Evolutionary conservation across 2,113 vertebrate genomes (phyloP), one percentile per base, ranked within the genome.

Genomic region (Synodontis membranacea): DNA sequence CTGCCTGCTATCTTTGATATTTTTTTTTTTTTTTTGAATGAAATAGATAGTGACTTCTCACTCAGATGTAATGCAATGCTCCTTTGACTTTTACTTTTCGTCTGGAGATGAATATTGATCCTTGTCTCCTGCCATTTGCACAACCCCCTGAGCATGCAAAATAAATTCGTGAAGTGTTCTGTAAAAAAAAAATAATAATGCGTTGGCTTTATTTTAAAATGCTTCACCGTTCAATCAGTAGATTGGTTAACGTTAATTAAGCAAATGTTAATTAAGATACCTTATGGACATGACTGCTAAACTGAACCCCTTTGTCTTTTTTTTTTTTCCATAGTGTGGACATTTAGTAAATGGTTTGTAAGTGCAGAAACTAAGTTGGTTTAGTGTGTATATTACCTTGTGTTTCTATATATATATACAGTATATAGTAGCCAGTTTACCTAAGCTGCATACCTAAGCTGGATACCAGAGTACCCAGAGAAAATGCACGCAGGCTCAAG

Each of bases 1-100:
- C 46, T 52, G 44, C 34, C 81, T 78, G 81, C n/a, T 66, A 68
- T 87, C 86, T 87, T 87, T 87, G 86, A 84, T 87, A 84, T 87
- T 64, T n/a, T n/a, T n/a, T n/a, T n/a, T n/a, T n/a, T n/a, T n/a
- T n/a, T n/a, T 5, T 54, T 54, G 58, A 56, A 83, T 54, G 28
- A 79, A 78, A 79, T 78, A 74, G 54, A 34, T 78, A 56, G 44
- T 42, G 86, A 83, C 70, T 82, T 37, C 25, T 75, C 46, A 58
- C 76, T 86, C 60, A 56, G 60, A 44, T 1, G 15, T n/a, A n/a
- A n/a, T n/a, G 60, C 31, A 50, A 52, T 79, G 31, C 34, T 58
- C 72, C 50, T 83, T 76, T 87, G 70, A 79, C 42, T 84, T 78
- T 76, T 70, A 44, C 25, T 62, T 82, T 62, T 82, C 46, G 83